Evolutionary conservation across 2,888 invertebrate genomes (phyloP).

Genomic region (Ornithoptera priamus): DNA sequence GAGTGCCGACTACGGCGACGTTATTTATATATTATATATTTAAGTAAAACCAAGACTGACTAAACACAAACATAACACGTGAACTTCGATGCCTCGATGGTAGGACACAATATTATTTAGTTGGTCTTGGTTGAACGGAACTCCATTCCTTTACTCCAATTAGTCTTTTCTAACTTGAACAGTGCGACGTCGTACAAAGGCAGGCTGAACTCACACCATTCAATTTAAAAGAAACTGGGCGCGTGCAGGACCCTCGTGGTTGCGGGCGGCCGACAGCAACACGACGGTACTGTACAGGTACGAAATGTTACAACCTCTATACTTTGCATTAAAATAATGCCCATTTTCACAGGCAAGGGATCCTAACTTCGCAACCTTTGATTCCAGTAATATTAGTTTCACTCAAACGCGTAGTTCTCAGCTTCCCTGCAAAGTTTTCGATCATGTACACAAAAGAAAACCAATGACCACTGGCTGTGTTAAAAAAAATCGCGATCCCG

Average conservation of each 20-base stretch:
- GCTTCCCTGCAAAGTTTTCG: conserved; percentile 79
- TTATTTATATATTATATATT: conserved; percentile 27
- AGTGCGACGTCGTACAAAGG: conserved; percentile 68
- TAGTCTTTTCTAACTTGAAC: conserved; percentile 79
- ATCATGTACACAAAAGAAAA: conserved; percentile 74
- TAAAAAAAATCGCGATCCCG: conserved; percentile 58
- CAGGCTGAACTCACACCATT: conserved; percentile 76
- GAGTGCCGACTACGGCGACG: conserved; percentile 21
- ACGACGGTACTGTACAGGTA: conserved; percentile 74
- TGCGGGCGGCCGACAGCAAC: conserved; percentile 50
- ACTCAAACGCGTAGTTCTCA: conserved; percentile 76
- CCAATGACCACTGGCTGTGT: conserved; percentile 59
- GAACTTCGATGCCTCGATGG: conserved; percentile 53
- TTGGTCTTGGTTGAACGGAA: conserved; percentile 81
- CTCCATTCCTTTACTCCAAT: conserved; percentile 78
- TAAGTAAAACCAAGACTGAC: conserved; percentile 72
- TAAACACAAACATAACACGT: conserved; percentile 70
- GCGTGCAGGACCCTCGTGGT: conserved; percentile 69
- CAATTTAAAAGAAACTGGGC: conserved; percentile 67
- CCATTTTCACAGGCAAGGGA: conserved; percentile 86
- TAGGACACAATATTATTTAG: conserved; percentile 72
- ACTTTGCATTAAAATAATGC: conserved; percentile 96
- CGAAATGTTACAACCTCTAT: conserved; percentile 89
- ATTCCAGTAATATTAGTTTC: conserved; percentile 69
- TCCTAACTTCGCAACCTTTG: conserved; percentile 75